phyloP scores from a whole-genome alignment of 2,113 vertebrate genomes.

The Microcebus lehilahytsara region DNA sequence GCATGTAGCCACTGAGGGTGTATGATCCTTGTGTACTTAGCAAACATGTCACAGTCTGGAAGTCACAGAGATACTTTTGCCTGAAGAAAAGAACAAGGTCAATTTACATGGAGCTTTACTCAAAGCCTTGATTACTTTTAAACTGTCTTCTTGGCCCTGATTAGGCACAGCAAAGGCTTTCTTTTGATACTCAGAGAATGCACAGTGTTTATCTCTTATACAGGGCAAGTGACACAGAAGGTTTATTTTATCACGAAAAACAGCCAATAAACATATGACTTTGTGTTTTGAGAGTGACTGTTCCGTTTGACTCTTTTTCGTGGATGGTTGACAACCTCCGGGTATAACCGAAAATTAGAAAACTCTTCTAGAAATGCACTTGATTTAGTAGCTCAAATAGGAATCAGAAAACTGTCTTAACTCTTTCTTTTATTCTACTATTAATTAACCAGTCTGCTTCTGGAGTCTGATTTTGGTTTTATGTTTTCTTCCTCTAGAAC shows the following conservation, averaged over 20 bases:
- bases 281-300: not conserved
- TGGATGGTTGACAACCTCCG: slow-evolving; percentile 29
- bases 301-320: not conserved
- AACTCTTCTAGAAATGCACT: not conserved
- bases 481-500: not conserved
- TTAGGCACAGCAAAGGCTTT: not conserved
- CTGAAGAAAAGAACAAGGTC: slow-evolving; percentile 47
- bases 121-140: slow-evolving; percentile 47
- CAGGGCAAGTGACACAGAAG: not conserved
- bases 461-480: not conserved
- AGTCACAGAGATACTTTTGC: slow-evolving; percentile 35
- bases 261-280: slow-evolving; percentile 44
- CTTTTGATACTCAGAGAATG: not conserved
- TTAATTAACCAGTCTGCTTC: not conserved
- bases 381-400: not conserved
- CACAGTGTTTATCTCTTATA: not conserved
- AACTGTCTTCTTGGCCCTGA: not conserved
- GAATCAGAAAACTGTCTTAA: not conserved
- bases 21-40: not conserved
- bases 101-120: slow-evolving; percentile 29
- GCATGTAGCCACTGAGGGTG: not conserved
- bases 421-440: not conserved
- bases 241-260: slow-evolving; percentile 11
- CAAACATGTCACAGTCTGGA: slow-evolving; percentile 22
- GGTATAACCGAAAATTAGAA: slow-evolving; percentile 43